Base-by-base conservation (phyloP, 2,797 vertebrate genomes). In the Dallia pectoralis region DNA sequence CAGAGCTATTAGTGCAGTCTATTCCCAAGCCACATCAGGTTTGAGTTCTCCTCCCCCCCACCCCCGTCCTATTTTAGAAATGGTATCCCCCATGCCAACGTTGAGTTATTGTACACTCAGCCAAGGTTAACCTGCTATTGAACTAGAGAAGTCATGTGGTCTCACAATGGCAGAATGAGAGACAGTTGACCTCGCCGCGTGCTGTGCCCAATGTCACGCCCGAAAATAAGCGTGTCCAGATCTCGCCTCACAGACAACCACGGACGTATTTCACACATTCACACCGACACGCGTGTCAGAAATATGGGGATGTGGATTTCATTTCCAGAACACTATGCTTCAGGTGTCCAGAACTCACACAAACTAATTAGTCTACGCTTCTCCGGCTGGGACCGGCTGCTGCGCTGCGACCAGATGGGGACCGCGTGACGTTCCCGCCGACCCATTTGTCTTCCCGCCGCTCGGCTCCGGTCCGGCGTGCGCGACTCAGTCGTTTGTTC, bases 21-120 rank as follows among this genome's bases (percentile, higher is more conserved):
- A 90, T 91, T 90, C 86, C 89, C 89, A 81, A 81, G 86, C 84
- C 85, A 86, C 85, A 78, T 82, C 84, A 86, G 87, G 85, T 77
- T 83, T 80, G 78, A 61, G 80, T 78, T 44, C 40, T 44, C 12
- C 7, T 12, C 78, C 82, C 86, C 64, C 77, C 82, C 32, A 86
- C 86, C 64, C 77, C 82, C 32, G 87, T 84, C 88, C 89, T 83
- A 87, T 78, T 88, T 90, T 72, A 81, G 72, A 86, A 84, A 85
- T 85, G 84, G 83, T 86, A 84, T 77, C 78, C 84, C 85, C 79
- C 14, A 19, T 70, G 74, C 80, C 70, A 69, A 63, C 70, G 68
- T 63, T 76, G 67, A 75, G 79, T 78, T 47, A 67, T 73, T 72
- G 64, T 56, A 74, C 73, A 76, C 63, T 30, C 71, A 73, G 77